Conservation (phyloP, 2,797 vertebrate genomes). For the Acanthurus leucopareius region DNA sequence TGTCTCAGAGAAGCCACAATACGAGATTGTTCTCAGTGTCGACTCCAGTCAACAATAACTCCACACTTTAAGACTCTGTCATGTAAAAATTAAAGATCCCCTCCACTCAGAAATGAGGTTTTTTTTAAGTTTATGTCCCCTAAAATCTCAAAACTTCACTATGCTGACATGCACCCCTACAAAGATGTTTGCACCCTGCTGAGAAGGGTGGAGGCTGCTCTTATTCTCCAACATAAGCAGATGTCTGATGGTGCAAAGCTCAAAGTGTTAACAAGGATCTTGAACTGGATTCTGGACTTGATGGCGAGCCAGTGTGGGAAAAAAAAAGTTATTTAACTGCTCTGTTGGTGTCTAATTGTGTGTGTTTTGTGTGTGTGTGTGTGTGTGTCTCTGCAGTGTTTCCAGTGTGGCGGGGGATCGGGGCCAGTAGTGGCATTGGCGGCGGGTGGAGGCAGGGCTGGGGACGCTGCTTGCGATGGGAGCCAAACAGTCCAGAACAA, state of each 20-base stretch:
- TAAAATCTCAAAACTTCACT: too few species aligned
- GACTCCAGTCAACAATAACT: conserved; percentile 50
- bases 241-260: too few species aligned
- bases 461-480: conserved; percentile 80
- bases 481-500: conserved; percentile 51
- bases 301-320: neutral
- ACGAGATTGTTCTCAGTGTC: conserved; percentile 50
- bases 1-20: conserved; percentile 59
- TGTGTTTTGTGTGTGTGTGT: conserved; percentile 12
- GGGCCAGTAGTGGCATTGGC: conserved; percentile 59
- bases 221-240: neutral
- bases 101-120: too few species aligned
- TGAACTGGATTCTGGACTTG: neutral
- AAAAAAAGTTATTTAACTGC: neutral
- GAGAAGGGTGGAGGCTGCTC: too few species aligned
- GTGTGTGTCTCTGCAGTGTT: conserved; percentile 75
- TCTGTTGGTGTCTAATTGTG: neutral
- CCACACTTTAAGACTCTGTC: conserved; percentile 26
- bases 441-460: conserved; percentile 79
- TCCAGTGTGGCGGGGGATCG: conserved; percentile 82
- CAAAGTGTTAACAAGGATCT: too few species aligned
- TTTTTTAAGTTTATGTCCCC: too few species aligned
- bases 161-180: too few species aligned
- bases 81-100: neutral
- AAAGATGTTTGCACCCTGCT: too few species aligned